Conservation (phyloP, 2,113 vertebrate genomes). For the Pantherophis guttatus region DNA sequence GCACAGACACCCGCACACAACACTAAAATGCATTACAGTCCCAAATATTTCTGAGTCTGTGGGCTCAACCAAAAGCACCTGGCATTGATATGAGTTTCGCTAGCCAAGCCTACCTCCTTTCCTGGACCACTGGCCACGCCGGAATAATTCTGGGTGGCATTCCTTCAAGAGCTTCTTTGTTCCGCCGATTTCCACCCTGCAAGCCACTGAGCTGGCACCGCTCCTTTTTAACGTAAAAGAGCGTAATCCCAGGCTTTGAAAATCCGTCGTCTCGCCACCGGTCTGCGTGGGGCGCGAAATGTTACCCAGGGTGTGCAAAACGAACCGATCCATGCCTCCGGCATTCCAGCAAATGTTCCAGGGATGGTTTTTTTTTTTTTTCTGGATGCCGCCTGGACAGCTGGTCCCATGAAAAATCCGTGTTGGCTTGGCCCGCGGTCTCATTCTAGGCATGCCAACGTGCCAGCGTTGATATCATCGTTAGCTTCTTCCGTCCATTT, state of each 20-base stretch:
- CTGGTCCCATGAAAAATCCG: neutral
- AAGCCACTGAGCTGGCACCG: neutral
- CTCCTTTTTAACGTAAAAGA: neutral
- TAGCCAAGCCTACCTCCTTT: neutral
- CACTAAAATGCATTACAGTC: neutral
- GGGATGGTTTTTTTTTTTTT: neutral
- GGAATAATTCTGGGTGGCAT: neutral
- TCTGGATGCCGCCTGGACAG: neutral
- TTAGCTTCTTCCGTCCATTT: neutral
- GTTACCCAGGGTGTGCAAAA: neutral
- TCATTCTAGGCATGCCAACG: neutral
- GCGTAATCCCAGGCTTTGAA: neutral
- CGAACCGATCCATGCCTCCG: neutral
- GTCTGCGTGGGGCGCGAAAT: neutral
- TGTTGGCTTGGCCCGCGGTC: neutral
- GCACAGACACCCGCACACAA: neutral
- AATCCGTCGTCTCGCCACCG: neutral
- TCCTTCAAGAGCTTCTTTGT: neutral
- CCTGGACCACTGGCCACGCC: neutral
- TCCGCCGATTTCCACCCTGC: neutral
- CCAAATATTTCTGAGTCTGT: neutral
- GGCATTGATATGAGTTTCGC: fast-evolving
- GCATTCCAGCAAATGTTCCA: neutral
- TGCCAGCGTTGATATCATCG: neutral
- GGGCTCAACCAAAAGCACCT: neutral